Evolutionary conservation across 2,797 vertebrate genomes (phyloP).

Genomic region (Peromyscus aztecus): DNA sequence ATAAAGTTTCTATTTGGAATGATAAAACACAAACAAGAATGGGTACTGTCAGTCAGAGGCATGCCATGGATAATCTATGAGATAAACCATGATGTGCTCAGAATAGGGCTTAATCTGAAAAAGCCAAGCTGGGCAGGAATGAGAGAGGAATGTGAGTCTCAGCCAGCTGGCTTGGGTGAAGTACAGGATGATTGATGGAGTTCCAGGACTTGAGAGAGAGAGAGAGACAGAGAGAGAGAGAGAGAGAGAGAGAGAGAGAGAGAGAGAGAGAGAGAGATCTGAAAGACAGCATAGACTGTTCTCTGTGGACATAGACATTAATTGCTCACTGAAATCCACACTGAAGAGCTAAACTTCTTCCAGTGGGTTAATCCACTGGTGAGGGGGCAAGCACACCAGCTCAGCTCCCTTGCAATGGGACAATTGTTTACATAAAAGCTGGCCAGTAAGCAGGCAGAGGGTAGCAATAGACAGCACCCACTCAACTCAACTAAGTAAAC

Average conservation of each 20-base stretch:
- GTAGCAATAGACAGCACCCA: neutral
- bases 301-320: neutral
- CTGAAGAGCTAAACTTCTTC: neutral
- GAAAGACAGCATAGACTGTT: neutral
- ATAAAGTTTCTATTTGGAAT: slow-evolving; percentile 9
- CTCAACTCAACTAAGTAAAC: neutral
- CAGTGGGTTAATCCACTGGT: neutral
- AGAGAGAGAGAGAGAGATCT: neutral
- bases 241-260: neutral
- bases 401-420: neutral
- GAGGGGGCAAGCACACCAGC: too few relatives aligned
- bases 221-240: too few relatives aligned
- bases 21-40: neutral
- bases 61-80: slow-evolving; percentile 59
- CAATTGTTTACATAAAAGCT: neutral
- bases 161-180: slow-evolving; percentile 57
- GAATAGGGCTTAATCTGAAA: slow-evolving; percentile 34
- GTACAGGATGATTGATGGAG: neutral
- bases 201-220: neutral
- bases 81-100: slow-evolving; percentile 20
- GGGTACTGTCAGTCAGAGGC: neutral
- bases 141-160: slow-evolving; percentile 54
- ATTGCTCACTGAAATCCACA: neutral
- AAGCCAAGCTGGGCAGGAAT: slow-evolving; percentile 48
- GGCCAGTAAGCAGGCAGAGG: neutral